Conservation (phyloP, 2,113 vertebrate species). For the Rattus norvegicus region DNA sequence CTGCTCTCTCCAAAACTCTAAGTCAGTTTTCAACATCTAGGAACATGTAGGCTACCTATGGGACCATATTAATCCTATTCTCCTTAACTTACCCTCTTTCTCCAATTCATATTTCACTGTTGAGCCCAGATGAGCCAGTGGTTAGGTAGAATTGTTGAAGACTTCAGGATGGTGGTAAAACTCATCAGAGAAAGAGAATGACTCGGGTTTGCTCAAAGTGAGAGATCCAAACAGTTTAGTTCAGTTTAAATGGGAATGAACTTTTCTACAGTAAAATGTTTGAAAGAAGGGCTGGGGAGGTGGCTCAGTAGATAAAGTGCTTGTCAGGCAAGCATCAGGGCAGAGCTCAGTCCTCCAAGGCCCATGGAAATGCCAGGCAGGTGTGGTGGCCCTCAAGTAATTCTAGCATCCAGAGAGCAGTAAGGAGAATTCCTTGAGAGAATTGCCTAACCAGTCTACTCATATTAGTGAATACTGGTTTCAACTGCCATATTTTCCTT, state of each 20-base stretch:
- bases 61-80: neutral
- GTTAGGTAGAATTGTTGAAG: neutral
- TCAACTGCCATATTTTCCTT: neutral
- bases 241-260: neutral
- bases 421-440: neutral
- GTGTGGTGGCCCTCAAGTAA: neutral
- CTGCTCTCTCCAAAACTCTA: conserved; percentile 7
- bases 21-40: neutral
- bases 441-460: neutral
- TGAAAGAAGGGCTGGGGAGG: neutral
- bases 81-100: neutral
- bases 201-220: neutral
- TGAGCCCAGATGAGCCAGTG: neutral
- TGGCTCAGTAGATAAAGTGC: neutral
- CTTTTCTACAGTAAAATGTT: neutral
- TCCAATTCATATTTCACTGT: neutral
- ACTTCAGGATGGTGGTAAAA: neutral
- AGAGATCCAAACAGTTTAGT: neutral
- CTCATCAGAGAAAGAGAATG: neutral
- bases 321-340: neutral
- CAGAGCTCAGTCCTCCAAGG: neutral
- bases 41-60: neutral
- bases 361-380: neutral
- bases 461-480: neutral
- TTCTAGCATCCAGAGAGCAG: neutral